These are phyloP conservation scores for Otis tarda DNA, from an alignment of 2,113 vertebrate species.

Conservation along the genomic window DNA sequence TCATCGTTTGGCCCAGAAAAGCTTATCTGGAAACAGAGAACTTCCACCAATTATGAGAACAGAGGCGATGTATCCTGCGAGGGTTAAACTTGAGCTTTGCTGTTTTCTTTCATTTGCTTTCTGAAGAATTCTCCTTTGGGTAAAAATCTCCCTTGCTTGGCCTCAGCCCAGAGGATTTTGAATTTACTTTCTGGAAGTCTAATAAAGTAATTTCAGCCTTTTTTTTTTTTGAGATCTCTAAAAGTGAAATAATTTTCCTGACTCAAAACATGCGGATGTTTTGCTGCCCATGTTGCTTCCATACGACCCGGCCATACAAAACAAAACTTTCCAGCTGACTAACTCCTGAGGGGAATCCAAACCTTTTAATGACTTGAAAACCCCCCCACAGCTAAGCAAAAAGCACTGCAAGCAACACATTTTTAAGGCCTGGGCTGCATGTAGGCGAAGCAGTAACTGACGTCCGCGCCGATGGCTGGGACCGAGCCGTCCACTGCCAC, in stretches of 20 bases:
- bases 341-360: constrained; percentile 36
- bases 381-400: constrained; percentile 3
- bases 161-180: constrained; percentile 31
- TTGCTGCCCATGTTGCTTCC: neutral
- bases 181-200: constrained; percentile 26
- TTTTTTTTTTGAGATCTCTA: neutral
- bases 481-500: neutral
- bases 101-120: constrained; percentile 34
- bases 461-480: neutral
- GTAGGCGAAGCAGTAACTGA: neutral
- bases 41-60: constrained; percentile 32
- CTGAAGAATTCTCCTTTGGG: constrained; percentile 40
- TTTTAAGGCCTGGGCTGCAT: neutral
- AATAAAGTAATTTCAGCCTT: constrained; percentile 22
- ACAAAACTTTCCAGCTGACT: constrained; percentile 21
- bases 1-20: neutral
- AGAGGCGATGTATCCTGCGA: neutral
- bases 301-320: neutral
- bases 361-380: constrained; percentile 10
- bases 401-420: neutral
- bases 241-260: constrained; percentile 27
- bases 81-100: constrained; percentile 8
- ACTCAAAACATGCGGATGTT: constrained; percentile 19
- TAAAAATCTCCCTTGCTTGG: constrained; percentile 31
- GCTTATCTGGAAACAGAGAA: constrained; percentile 33